Conservation (phyloP, 2,888 invertebrate species). For the Zhuqinia jingwanae region DNA sequence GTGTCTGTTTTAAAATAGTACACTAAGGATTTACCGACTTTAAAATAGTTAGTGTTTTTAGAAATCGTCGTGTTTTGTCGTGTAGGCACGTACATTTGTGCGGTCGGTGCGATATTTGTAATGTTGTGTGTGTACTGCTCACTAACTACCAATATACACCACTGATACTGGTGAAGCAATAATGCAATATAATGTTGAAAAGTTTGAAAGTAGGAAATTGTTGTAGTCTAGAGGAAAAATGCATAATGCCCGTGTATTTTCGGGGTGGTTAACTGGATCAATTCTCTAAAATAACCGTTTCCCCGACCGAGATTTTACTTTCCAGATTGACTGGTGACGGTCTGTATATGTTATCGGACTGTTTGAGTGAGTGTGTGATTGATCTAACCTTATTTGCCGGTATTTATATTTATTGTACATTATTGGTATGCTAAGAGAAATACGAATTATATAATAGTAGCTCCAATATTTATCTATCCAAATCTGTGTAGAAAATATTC, state of each 20-base stretch:
- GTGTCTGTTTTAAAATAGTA: constrained; percentile 14
- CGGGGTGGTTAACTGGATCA: constrained; percentile 71
- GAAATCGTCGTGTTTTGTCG: constrained; percentile 36
- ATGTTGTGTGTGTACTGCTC: not conserved
- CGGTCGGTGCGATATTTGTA: not conserved
- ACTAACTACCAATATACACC: not conserved
- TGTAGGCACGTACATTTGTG: not conserved
- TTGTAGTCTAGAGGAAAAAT: constrained; percentile 32
- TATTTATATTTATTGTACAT: constrained; percentile 65
- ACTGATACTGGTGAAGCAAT: not conserved
- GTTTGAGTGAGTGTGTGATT: constrained; percentile 70
- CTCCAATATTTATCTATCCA: constrained; percentile 4
- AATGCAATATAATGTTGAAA: constrained; percentile 1
- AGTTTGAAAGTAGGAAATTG: constrained; percentile 16
- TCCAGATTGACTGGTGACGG: constrained; percentile 74
- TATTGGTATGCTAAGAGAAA: constrained; percentile 56
- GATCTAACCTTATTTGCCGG: constrained; percentile 71
- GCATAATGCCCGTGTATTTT: constrained; percentile 65
- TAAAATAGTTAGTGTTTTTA: constrained; percentile 1
- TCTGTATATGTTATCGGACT: constrained; percentile 70
- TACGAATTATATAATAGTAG: constrained; percentile 56
- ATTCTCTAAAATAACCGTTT: constrained; percentile 57
- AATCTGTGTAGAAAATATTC: not conserved
- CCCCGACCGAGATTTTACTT: constrained; percentile 70
- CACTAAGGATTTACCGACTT: constrained; percentile 16